Conservation (phyloP, 1,140 invertebrate species). For the Diachasma alloeum region DNA sequence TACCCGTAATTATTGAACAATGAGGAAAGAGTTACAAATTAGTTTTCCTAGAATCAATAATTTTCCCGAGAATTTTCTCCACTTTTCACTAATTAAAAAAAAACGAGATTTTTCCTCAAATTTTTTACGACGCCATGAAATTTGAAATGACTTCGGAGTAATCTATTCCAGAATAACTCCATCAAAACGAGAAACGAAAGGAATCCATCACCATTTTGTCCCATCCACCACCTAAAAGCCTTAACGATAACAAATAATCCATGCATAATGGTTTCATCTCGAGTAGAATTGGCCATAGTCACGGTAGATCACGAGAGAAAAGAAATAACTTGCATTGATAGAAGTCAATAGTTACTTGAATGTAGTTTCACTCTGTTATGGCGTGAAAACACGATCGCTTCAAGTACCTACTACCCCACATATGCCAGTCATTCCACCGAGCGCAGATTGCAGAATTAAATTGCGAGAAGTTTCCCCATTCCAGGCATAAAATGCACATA, state of each 20-base stretch:
- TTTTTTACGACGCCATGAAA: no score
- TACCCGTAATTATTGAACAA: no score
- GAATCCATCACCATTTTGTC: no score
- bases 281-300: not conserved
- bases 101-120: no score
- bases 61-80: no score
- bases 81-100: no score
- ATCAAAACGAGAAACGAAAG: no score
- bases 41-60: no score
- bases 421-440: slow-evolving; percentile 19
- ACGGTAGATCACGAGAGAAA: not conserved
- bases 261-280: not conserved
- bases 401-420: slow-evolving; percentile 23
- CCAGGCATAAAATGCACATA: not conserved
- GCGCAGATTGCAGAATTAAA: not conserved
- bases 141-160: no score
- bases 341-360: not conserved
- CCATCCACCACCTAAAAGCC: no score
- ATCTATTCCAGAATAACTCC: no score
- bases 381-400: not conserved
- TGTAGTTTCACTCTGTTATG: not conserved
- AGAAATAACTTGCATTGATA: not conserved
- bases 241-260: not conserved
- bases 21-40: no score
- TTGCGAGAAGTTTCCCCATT: not conserved